Evolutionary conservation across 2,113 vertebrate genomes (phyloP).

Genomic region (Noturus placidus): DNA sequence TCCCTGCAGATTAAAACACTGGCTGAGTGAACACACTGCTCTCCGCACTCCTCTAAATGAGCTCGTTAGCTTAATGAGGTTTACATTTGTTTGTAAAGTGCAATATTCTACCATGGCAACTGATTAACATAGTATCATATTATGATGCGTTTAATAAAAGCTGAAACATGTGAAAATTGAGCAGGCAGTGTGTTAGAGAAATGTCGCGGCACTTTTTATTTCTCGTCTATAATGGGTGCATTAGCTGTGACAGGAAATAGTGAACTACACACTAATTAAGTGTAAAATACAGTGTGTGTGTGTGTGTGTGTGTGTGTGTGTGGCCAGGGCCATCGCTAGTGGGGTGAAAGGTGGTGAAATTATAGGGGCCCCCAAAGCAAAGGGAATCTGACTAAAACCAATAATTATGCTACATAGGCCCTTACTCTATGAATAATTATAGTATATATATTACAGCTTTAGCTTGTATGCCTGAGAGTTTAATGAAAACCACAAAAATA

Average conservation of each 20-base stretch:
- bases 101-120: neutral
- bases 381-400: no score
- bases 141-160: neutral
- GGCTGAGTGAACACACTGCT: slow-evolving; percentile 2
- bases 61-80: slow-evolving; percentile 21
- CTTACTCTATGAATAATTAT: no score
- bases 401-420: no score
- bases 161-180: neutral
- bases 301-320: neutral
- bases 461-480: no score
- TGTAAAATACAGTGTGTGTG: neutral
- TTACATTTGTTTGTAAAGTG: slow-evolving; percentile 12
- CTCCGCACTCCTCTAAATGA: neutral
- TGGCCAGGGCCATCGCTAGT: no score
- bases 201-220: neutral
- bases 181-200: neutral
- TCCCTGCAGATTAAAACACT: neutral
- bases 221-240: neutral
- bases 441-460: no score
- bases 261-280: neutral
- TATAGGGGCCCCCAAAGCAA: no score
- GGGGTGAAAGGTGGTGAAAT: no score
- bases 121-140: neutral
- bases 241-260: neutral
- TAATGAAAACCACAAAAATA: no score